Evolutionary conservation across 2,113 vertebrate genomes (phyloP).

Genomic region (Myiagra hebetior): DNA sequence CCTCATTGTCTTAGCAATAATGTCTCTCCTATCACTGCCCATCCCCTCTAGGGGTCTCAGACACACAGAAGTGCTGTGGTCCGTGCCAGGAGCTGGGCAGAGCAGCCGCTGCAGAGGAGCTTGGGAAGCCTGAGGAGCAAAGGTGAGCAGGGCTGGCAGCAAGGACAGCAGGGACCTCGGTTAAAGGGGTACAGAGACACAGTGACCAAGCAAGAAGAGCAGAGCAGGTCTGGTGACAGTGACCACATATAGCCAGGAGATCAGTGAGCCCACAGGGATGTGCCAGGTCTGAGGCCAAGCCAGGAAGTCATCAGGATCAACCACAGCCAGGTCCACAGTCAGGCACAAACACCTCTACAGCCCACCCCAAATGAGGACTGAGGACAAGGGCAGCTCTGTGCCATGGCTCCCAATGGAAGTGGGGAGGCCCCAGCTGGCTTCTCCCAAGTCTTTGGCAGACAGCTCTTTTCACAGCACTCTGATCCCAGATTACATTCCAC

Average conservation of each 20-base stretch:
- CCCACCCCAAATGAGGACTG: neutral
- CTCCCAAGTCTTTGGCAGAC: neutral
- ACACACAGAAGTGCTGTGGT: fast-evolving
- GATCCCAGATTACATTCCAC: neutral
- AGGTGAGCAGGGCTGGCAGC: neutral
- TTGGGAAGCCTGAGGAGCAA: neutral
- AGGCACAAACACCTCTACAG: neutral
- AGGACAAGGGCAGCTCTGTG: neutral
- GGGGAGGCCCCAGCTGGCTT: neutral
- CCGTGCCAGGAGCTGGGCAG: neutral
- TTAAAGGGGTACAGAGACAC: neutral
- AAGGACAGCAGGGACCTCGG: neutral
- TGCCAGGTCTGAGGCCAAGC: neutral
- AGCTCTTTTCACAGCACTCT: neutral
- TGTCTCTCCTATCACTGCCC: fast-evolving
- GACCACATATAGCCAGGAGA: neutral
- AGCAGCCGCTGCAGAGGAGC: neutral
- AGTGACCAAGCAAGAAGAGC: neutral
- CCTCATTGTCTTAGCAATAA: neutral
- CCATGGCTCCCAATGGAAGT: neutral
- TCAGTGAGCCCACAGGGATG: neutral
- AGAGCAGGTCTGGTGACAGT: neutral
- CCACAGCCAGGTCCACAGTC: neutral
- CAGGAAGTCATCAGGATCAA: neutral
- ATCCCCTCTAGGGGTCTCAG: neutral